Percentiles rank a stretch among this genome's conserved stretches.
These are phyloP conservation scores for Siphamia tubifer DNA, from an alignment of 2,113 vertebrate genomes.

Conservation along the genomic window DNA sequence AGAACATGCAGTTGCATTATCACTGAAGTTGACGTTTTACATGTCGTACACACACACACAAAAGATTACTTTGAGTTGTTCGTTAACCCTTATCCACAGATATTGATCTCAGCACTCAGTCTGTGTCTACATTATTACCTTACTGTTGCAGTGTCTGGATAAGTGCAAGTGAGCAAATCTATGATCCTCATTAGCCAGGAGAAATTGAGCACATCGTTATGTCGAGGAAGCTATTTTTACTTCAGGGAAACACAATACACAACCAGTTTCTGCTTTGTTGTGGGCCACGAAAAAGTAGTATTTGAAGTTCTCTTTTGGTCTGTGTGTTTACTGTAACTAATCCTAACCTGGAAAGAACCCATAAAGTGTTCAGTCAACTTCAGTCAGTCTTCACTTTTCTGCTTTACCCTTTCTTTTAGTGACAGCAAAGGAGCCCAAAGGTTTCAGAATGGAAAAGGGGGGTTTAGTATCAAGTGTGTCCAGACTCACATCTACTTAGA, in stretches of 20 bases:
- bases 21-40: constrained; percentile 35
- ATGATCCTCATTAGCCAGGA: neutral
- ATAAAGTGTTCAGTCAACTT: constrained; percentile 41
- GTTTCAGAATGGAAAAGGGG: constrained; percentile 45
- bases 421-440: constrained; percentile 24
- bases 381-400: constrained; percentile 44
- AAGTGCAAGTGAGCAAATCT: constrained; percentile 32
- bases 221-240: constrained; percentile 29
- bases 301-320: constrained; percentile 8
- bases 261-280: constrained; percentile 35
- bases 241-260: constrained; percentile 22
- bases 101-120: constrained; percentile 10
- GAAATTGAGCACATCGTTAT: constrained; percentile 16
- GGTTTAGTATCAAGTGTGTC: constrained; percentile 64
- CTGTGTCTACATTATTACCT: constrained; percentile 10
- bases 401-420: constrained; percentile 55
- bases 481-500: constrained; percentile 72
- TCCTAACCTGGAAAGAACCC: constrained; percentile 4
- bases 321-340: constrained; percentile 27
- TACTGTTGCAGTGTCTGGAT: too few species aligned
- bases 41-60: constrained; percentile 3
- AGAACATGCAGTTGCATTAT: constrained; percentile 49
- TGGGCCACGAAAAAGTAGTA: neutral
- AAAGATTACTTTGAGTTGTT: constrained; percentile 15
- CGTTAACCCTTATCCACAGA: constrained; percentile 18